Base-by-base conservation (phyloP, 2,113 vertebrate genomes). In the Gymnarchus niloticus region DNA sequence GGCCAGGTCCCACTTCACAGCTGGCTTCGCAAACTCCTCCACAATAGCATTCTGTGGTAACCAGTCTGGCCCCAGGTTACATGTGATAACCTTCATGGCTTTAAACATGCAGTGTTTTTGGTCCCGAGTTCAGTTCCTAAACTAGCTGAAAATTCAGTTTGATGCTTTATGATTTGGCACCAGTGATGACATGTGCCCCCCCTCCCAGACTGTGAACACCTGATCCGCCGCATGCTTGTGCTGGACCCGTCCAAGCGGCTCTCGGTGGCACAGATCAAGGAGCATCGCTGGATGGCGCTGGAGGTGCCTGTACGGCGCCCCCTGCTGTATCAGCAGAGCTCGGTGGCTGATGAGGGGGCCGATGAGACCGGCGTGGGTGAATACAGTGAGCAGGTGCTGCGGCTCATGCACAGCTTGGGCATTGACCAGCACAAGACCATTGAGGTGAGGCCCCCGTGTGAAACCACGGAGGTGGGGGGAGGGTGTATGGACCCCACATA, bases 381-480 rank as follows among this genome's bases (percentile, higher is more conserved):
- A 85, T 97, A 97, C 91, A 99, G 98, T 0, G 98, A 99, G 83
- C 98, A 99, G 93, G 98, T 99, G 69, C 92, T 99, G 12, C 92
- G 98, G 69, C 90, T 99, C 77, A 99, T 99, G 98, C 98, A 99
- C 92, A 98, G 97, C 93, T 96, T 99, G 81, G 98, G 98, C 87
- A 97, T 99, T 61, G 98, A 99, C 92, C 98, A 99, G 86, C 97
- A 99, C 91, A 99, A 99, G 92, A 99, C 98, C 0, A 88, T 98
- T 69, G 98, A 99, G 97, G 98, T 99, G 94, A 95, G 82, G 23
- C 52, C 84, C 28, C 37, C 6, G 4, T 46, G 33, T n/a, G n/a
- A n/a, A 9, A 17, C n/a, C 6, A 5, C 0, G 48, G 48, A 23
- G n/a, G 14, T 76, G 33, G 23, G 21, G 77, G 76, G 51, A 10